A percentile compares a stretch with the other conserved stretches of the same genome.
phyloP scores from a whole-genome alignment of 1,140 invertebrate genomes.

The Coenobita brevimanus region DNA sequence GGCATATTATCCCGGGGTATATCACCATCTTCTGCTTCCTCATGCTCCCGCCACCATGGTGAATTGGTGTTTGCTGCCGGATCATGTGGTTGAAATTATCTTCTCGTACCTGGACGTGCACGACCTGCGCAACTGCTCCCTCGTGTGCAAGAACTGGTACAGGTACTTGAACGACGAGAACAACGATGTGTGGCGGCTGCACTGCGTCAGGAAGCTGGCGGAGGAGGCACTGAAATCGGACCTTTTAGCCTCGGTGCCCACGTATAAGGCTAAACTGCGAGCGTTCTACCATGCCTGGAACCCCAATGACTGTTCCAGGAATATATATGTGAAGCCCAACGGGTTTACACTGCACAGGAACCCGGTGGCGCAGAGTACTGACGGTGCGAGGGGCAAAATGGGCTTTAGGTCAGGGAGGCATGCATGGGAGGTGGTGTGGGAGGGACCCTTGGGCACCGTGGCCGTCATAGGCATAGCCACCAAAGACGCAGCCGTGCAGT shows the following conservation, averaged over 20 bases:
- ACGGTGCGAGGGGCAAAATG: constrained; percentile 95
- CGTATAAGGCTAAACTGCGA: constrained; percentile 94
- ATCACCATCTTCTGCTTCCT: not conserved
- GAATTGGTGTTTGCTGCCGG: constrained; percentile 74
- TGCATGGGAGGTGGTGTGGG: constrained; percentile 99
- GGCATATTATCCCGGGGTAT: not conserved
- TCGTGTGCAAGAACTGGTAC: constrained; percentile 96
- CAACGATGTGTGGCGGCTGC: constrained; percentile 94
- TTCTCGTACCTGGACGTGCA: constrained; percentile 93
- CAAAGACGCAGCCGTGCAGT: constrained; percentile 90
- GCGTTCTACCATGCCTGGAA: constrained; percentile 98
- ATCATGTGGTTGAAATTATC: constrained; percentile 92
- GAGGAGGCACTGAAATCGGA: constrained; percentile 92
- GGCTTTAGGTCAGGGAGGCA: constrained; percentile 94
- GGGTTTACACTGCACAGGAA: constrained; percentile 98
- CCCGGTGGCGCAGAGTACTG: constrained; percentile 98
- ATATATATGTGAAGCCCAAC: constrained; percentile 97
- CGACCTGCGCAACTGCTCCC: constrained; percentile 89
- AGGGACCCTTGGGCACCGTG: constrained; percentile 96
- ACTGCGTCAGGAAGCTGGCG: constrained; percentile 89
- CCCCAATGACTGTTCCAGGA: constrained; percentile 95
- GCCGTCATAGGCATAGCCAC: constrained; percentile 97
- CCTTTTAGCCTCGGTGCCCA: constrained; percentile 89
- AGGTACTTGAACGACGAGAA: constrained; percentile 93
- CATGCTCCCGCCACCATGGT: constrained; percentile 64